Conservation (phyloP, 2,888 invertebrate genomes). For the Xanthia icteritia region DNA sequence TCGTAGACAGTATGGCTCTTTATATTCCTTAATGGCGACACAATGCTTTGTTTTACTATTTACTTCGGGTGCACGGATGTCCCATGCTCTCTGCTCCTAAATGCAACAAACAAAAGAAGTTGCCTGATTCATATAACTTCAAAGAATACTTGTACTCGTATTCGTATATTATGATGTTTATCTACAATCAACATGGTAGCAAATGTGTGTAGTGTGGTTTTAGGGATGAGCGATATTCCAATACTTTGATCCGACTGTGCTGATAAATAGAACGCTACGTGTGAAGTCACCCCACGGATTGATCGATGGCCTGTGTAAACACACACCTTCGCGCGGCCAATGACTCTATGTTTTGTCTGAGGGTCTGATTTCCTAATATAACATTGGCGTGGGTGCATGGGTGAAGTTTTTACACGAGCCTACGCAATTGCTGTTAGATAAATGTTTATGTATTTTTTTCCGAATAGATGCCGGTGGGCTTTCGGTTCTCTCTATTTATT, state of each 20-base stretch:
- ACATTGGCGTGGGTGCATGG: conserved; percentile 66
- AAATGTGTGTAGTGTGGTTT: conserved; percentile 41
- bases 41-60: conserved; percentile 66
- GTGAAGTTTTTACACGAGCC: conserved; percentile 67
- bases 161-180: conserved; percentile 29
- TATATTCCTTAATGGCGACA: conserved; percentile 62
- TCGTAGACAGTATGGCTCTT: conserved; percentile 66
- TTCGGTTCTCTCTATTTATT: conserved; percentile 39
- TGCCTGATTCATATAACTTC: conserved; percentile 41
- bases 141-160: conserved; percentile 22
- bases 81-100: conserved; percentile 52
- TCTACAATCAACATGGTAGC: conserved; percentile 45
- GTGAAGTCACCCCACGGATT: conserved; percentile 59
- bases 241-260: conserved; percentile 37
- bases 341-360: conserved; percentile 70
- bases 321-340: conserved; percentile 70
- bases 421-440: conserved; percentile 64
- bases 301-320: conserved; percentile 68
- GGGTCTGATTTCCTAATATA: conserved; percentile 60
- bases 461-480: conserved; percentile 30
- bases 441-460: conserved; percentile 60
- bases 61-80: conserved; percentile 61
- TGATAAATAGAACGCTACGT: conserved; percentile 51
- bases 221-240: conserved; percentile 35
- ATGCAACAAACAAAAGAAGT: conserved; percentile 52